Conservation (phyloP, 2,113 vertebrate species). For the Agapornis roseicollis region DNA sequence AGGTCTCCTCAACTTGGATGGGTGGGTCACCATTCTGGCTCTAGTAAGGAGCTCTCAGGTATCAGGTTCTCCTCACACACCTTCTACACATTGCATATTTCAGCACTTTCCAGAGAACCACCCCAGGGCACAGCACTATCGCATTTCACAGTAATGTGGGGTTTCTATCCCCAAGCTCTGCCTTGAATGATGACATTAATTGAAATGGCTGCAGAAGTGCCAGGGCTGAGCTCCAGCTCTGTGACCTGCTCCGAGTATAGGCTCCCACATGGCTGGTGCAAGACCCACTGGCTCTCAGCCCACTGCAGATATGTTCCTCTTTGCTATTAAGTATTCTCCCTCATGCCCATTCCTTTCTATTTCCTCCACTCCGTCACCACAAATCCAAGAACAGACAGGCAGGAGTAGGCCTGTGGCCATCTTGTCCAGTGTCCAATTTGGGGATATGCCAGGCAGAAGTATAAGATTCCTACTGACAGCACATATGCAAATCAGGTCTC, state of each 20-base stretch:
- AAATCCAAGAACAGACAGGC: neutral
- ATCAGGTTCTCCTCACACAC: neutral
- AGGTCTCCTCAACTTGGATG: neutral
- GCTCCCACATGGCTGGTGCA: neutral
- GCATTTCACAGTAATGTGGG: neutral
- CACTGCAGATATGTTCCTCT: neutral
- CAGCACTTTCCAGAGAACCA: neutral
- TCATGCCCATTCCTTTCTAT: neutral
- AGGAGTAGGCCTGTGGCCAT: neutral
- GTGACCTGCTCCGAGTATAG: neutral
- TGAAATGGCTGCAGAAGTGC: neutral
- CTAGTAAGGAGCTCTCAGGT: neutral
- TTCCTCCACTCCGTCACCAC: neutral
- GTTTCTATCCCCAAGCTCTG: neutral
- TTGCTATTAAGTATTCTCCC: neutral
- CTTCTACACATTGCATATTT: neutral
- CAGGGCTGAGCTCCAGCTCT: neutral
- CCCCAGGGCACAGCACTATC: neutral
- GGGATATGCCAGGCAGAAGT: neutral
- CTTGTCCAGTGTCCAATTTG: constrained; percentile 28
- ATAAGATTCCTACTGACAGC: constrained; percentile 24
- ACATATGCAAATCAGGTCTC: constrained; percentile 40
- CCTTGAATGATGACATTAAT: neutral
- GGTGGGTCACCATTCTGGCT: neutral
- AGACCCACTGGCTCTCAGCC: neutral